Evolutionary conservation across 2,113 vertebrate genomes (phyloP).

Genomic region (Osmerus eperlanus): DNA sequence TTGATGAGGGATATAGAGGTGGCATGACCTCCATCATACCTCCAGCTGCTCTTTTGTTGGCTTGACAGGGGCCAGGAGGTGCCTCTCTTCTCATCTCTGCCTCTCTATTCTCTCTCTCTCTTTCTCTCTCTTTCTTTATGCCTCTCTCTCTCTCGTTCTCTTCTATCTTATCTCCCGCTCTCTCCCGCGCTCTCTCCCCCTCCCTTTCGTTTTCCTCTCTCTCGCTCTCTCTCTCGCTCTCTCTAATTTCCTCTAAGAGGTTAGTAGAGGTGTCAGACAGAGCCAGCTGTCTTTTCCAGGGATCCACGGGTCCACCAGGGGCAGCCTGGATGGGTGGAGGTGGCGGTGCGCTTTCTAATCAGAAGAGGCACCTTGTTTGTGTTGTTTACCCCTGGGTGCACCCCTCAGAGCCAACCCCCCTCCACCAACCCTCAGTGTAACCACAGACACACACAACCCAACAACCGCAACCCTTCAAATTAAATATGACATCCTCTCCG

Average conservation of each 20-base stretch:
- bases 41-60: constrained; percentile 38
- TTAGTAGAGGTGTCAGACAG: constrained; percentile 14
- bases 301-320: constrained; percentile 25
- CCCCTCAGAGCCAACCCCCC: neutral
- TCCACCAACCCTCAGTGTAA: constrained; percentile 42
- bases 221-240: too few species aligned
- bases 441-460: constrained; percentile 34
- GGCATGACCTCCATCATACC: constrained; percentile 46
- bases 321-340: constrained; percentile 3
- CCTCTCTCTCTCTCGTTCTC: too few species aligned
- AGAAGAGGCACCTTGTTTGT: constrained; percentile 38
- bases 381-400: constrained; percentile 19
- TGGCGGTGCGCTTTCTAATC: constrained; percentile 45
- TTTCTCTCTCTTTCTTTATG: too few species aligned
- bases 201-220: too few species aligned
- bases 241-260: constrained; percentile 23
- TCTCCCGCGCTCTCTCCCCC: too few species aligned
- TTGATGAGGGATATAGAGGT: constrained; percentile 42
- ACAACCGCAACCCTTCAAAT: constrained; percentile 31
- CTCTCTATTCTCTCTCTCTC: too few species aligned
- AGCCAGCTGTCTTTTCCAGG: constrained; percentile 8
- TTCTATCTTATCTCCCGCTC: too few species aligned
- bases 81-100: too few species aligned
- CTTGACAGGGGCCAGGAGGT: constrained; percentile 39
- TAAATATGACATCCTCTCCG: constrained; percentile 34